Conservation (phyloP, 2,797 vertebrate species). For the Anisognathus igniventris region DNA sequence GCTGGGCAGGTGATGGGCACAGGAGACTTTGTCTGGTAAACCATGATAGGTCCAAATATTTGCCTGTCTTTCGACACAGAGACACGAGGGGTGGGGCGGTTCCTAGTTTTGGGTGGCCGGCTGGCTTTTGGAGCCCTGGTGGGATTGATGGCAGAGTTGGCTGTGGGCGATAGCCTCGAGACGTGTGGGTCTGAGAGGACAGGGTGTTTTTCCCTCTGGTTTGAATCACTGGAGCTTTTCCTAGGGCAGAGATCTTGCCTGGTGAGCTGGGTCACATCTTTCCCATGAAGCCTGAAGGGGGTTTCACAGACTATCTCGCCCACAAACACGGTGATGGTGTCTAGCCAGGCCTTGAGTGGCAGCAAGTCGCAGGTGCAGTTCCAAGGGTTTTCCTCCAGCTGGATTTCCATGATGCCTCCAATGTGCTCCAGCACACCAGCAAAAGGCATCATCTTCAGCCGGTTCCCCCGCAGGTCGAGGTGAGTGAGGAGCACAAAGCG, state of each 20-base stretch:
- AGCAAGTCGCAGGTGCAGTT: slow-evolving; percentile 97
- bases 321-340: slow-evolving; percentile 95
- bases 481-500: slow-evolving; percentile 97
- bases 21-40: slow-evolving; percentile 95
- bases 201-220: slow-evolving; percentile 78
- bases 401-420: slow-evolving; percentile 97
- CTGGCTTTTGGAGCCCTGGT: slow-evolving; percentile 89
- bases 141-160: slow-evolving; percentile 83
- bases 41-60: slow-evolving; percentile 97
- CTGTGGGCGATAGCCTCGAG: slow-evolving; percentile 81
- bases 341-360: slow-evolving; percentile 94
- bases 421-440: slow-evolving; percentile 96
- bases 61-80: slow-evolving; percentile 89
- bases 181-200: slow-evolving; percentile 81
- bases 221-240: slow-evolving; percentile 82
- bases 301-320: slow-evolving; percentile 97
- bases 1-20: slow-evolving; percentile 89
- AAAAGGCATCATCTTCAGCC: slow-evolving; percentile 93
- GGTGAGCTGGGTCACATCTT: slow-evolving; percentile 94
- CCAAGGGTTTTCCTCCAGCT: slow-evolving; percentile 98
- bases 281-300: slow-evolving; percentile 92
- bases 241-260: slow-evolving; percentile 95
- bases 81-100: slow-evolving; percentile 89
- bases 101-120: slow-evolving; percentile 90
- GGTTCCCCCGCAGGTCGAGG: slow-evolving; percentile 94